Evolutionary conservation across 2,113 vertebrate species (phyloP), one percentile per base, ranked within the genome.

Genomic region (Chionis minor): DNA sequence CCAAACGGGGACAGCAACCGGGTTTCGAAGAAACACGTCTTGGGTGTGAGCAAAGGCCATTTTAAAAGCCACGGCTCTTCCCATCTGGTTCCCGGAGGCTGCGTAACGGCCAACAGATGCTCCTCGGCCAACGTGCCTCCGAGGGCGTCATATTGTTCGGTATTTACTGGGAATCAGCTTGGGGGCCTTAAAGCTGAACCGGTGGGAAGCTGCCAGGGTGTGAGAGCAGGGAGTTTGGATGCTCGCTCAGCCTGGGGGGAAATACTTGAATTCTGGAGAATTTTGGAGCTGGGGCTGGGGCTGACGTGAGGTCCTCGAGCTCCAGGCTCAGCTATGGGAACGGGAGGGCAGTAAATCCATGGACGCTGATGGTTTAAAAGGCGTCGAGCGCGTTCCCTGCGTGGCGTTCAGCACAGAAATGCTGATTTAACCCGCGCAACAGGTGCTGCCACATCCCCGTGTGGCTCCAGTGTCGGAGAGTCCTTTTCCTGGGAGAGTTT

Each of bases 1-100:
- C 24, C 55, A 10, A 24, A 8, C 0, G 2, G n/a, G 33, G 35
- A 11, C 9, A 12, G 82, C 0, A 1, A 9, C 52, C 0, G 0
- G 14, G 42, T 10, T 27, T 14, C 1, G 1, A 5, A 44, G 30
- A 10, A 58, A 23, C 6, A 0, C 3, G 0, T 4, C 0, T 12
- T 21, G 2, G n/a, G 54, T 30, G 17, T 1, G 3, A 38, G 58
- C 42, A 35, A 38, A 54, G 20, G 15, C 21, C 13, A 35, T 38
- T 33, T 14, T 16, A 21, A 14, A 27, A 82, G 67, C 40, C 26
- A 2, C 4, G 1, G n/a, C 81, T 30, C 56, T n/a, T 62, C 74
- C 91, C 86, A 12, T 35, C 75, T 88, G 94, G 5, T 27, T 73
- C 86, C 66, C 10, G 24, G 77, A 44, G 55, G 49, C 84, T 28